Conservation (phyloP, 92 coral and sea anemone species). For the Parazoanthus swiftii region DNA sequence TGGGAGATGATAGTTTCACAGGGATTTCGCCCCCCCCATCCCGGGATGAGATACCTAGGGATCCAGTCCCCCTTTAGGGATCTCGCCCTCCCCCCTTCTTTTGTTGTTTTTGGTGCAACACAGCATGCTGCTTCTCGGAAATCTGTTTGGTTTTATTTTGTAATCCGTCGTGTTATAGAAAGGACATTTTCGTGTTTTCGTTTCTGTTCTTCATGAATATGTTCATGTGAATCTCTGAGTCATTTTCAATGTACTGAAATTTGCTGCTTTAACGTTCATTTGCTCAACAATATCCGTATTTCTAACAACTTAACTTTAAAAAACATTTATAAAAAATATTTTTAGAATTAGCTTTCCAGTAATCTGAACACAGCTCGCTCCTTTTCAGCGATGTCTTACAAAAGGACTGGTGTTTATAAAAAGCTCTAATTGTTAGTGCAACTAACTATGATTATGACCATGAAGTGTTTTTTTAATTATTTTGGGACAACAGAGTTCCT, state of each 20-base stretch:
- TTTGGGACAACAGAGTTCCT: constrained; percentile 8
- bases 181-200: constrained; percentile 8
- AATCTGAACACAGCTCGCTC: constrained; percentile 9
- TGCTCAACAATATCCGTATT: constrained; percentile 7
- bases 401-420: constrained; percentile 6
- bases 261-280: constrained; percentile 7
- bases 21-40: constrained; percentile 4
- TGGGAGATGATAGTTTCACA: not conserved
- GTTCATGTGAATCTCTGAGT: constrained; percentile 1
- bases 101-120: constrained; percentile 3
- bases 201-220: constrained; percentile 1
- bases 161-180: not conserved
- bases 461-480: constrained; percentile 4
- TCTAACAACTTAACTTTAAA: constrained; percentile 5
- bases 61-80: not conserved
- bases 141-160: constrained; percentile 1
- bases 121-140: constrained; percentile 2
- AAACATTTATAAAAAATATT: constrained; percentile 2
- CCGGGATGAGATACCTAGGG: not conserved
- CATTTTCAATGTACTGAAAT: constrained; percentile 5
- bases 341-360: constrained; percentile 6
- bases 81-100: constrained; percentile 4
- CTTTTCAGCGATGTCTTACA: constrained; percentile 8
- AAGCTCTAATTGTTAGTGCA: constrained; percentile 7
- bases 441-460: constrained; percentile 6